Evolutionary conservation across 2,113 vertebrate species (phyloP).

Genomic region (Pogona vitticeps): DNA sequence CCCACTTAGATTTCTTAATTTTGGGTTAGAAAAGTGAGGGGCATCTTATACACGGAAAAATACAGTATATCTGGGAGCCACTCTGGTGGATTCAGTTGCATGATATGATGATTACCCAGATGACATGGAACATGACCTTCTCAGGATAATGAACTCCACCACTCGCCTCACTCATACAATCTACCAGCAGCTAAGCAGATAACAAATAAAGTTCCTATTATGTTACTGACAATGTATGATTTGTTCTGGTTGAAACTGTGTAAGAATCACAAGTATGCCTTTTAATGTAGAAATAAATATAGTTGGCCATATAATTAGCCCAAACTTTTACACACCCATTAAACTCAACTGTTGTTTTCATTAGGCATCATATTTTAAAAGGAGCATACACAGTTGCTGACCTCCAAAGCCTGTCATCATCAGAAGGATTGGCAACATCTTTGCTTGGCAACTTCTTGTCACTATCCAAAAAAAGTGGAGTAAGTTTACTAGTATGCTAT

Average conservation of each 20-base stretch:
- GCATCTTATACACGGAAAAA: too few species aligned
- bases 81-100: not conserved
- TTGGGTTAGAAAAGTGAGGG: too few species aligned
- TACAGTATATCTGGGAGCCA: not conserved
- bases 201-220: not conserved
- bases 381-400: slow-evolving; percentile 75
- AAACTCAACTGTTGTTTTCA: slow-evolving; percentile 50
- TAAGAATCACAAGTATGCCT: not conserved
- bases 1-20: too few species aligned
- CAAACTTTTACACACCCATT: not conserved
- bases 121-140: not conserved
- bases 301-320: not conserved
- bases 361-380: slow-evolving; percentile 84
- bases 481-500: slow-evolving; percentile 64
- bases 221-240: not conserved
- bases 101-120: not conserved
- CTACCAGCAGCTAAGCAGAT: not conserved
- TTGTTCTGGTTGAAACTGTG: not conserved
- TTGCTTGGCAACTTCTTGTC: slow-evolving; percentile 79
- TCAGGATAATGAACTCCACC: too few species aligned
- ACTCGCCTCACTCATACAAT: not conserved
- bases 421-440: slow-evolving; percentile 74
- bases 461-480: slow-evolving; percentile 78
- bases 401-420: slow-evolving; percentile 74
- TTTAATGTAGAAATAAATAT: not conserved